Conservation (phyloP, 2,113 vertebrate genomes). For the Steatornis caripensis region DNA sequence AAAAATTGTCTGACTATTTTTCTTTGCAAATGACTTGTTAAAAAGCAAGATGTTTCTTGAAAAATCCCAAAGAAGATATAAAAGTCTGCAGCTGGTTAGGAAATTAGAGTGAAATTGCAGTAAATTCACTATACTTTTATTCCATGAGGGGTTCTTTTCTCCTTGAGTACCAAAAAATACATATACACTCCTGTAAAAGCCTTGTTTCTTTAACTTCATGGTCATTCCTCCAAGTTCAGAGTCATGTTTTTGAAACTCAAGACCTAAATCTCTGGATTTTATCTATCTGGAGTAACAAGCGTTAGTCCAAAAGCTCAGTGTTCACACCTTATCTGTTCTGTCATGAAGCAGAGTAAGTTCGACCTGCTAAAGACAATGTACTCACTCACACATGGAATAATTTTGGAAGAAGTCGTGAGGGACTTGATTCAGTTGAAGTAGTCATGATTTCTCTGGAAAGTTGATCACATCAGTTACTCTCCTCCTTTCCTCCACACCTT, state of each 20-base stretch:
- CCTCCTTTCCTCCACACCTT: not conserved
- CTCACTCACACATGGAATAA: not conserved
- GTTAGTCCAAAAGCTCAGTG: not conserved
- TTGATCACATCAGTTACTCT: not conserved
- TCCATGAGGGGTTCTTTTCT: not conserved
- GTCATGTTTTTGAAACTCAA: not conserved
- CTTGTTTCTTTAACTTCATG: not conserved
- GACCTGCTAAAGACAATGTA: not conserved
- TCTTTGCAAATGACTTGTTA: not conserved
- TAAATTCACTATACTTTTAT: not conserved
- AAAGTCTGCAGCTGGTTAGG: not conserved
- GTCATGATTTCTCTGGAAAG: not conserved
- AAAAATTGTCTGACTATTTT: not conserved
- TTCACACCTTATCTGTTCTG: not conserved
- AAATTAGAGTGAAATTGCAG: not conserved
- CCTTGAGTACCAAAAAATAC: not conserved
- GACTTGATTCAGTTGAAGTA: not conserved
- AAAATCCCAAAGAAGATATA: not conserved
- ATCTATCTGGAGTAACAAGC: not conserved
- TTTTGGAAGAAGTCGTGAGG: not conserved
- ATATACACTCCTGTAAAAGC: not conserved
- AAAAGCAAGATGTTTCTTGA: not conserved
- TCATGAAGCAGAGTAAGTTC: not conserved
- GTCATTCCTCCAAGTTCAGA: not conserved
- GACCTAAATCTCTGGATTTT: not conserved